Base-by-base conservation (phyloP, 2,888 invertebrate genomes). In the Cheilosia grossa region DNA sequence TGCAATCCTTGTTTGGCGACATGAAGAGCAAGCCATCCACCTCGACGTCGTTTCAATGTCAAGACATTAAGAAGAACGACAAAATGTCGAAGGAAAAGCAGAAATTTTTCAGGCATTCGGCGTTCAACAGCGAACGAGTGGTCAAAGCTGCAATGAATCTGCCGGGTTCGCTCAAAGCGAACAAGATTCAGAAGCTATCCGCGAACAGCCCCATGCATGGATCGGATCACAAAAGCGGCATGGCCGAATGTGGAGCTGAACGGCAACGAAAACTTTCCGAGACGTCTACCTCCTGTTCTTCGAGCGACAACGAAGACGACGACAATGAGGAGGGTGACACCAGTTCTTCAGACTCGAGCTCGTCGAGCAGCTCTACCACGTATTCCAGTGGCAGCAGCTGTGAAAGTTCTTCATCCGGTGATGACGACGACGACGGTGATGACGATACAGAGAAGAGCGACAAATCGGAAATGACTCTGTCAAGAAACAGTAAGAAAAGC, bases 61-160 rank as follows among this genome's bases (percentile, higher is more conserved):
- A 91, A 90, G 91, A 91, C 90, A 91, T 89, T 54, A 88, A 87
- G 91, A 94, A 94, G 91, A 93, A 95, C 92, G 96, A 96, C 92
- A 93, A 93, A 91, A 96, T 96, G 94, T 96, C 96, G 88, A 96
- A 96, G 93, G 96, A 97, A 93, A 97, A 96, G 92, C 96, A 96
- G 92, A 96, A 96, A 93, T 96, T 96, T 93, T 97, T 97, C 93
- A 93, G 96, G 91, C 94, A 94, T 91, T 96, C 96, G 89, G 96
- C 95, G 70, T 96, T 96, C 91, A 96, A 96, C 91, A 94, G 95
- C 86, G 95, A 89, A 21, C 87, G 89, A 21, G 51, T 88, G 2
- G 80, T 87, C 13, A 89, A 88, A 51, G 54, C 51, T 0, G 40
- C 67, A 4, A 87, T 86, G 42, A 87, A 86, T 37, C 73, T 86